Evolutionary conservation across 2,888 invertebrate species (phyloP), one percentile per base, ranked within the genome.

Genomic region (Theristus sp.): DNA sequence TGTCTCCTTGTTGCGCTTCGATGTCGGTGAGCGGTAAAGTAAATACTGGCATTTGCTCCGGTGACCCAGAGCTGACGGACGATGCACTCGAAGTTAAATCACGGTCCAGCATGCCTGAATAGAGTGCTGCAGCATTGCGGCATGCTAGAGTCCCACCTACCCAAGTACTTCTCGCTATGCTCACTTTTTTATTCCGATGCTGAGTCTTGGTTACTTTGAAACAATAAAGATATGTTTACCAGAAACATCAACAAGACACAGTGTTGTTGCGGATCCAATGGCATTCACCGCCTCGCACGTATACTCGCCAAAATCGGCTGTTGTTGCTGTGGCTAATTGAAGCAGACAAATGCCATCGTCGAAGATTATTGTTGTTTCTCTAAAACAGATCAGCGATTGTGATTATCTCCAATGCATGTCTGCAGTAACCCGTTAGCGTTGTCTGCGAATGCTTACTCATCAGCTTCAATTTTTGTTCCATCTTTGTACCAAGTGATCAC

Each of bases 401-500:
- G 6, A 17, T 20, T 6, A 52, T 6, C 52, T 6, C 52, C 6
- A 52, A 3, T 52, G 22, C n/a, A 20, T 24, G 22, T 20, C 22
- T n/a, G 6, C 52, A 52, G n/a, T 52, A 24, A 22, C 52, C n/a
- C n/a, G n/a, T n/a, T n/a, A n/a, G n/a, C n/a, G n/a, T n/a, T n/a
- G n/a, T n/a, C n/a, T n/a, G n/a, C n/a, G n/a, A n/a, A n/a, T n/a
- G 22, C 52, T 52, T 17, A 52, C 54, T 54, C 54, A 54, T 38
- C 31, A 22, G 64, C 63, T 25, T 66, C 66, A 17, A 67, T 66
- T 58, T 67, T 62, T 24, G 64, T 57, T 52, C 67, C 68, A 55
- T 68, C 68, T 60, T 67, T 68, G 24, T 66, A 66, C 68, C 68
- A 68, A 24, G 63, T 66, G 38, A 67, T 62, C 24, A 65, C 65